Percentiles rank a stretch among this genome's conserved stretches.
Conservation (phyloP, 2,888 invertebrate species). For the Drosophila histrio region DNA sequence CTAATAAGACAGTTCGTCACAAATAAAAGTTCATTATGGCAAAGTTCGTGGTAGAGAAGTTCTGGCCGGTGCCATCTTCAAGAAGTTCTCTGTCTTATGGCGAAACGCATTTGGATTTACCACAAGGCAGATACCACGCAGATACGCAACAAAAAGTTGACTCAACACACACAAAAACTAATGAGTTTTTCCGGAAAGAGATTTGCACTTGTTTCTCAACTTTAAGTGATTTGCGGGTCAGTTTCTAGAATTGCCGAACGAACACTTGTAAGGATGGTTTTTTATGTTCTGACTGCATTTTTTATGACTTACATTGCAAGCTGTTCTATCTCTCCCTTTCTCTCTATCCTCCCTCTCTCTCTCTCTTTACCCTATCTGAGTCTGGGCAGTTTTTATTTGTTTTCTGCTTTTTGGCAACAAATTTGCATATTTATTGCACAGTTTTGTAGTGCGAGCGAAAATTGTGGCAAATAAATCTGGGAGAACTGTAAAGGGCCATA, state of each 20-base stretch:
- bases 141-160: neutral
- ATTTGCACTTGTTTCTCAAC: constrained; percentile 52
- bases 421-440: constrained; percentile 79
- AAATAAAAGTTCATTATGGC: constrained; percentile 49
- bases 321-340: neutral
- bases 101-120: constrained; percentile 28
- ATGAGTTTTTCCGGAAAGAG: constrained; percentile 65
- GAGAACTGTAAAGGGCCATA: constrained; percentile 35
- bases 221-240: constrained; percentile 59
- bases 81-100: constrained; percentile 28
- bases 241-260: constrained; percentile 13
- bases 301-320: neutral
- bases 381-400: constrained; percentile 30
- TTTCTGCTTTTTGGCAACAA: constrained; percentile 34
- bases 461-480: constrained; percentile 69
- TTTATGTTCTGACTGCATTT: neutral
- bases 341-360: neutral
- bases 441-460: constrained; percentile 51
- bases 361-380: constrained; percentile 56
- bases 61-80: constrained; percentile 10
- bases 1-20: constrained; percentile 53
- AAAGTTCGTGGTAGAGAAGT: constrained; percentile 44
- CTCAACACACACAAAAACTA: constrained; percentile 38
- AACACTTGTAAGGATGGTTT: constrained; percentile 20
- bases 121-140: constrained; percentile 9